Percentiles rank a stretch among this genome's conserved stretches.
Conservation (phyloP, 1,140 invertebrate genomes). For the Agraylea sexmaculata region DNA sequence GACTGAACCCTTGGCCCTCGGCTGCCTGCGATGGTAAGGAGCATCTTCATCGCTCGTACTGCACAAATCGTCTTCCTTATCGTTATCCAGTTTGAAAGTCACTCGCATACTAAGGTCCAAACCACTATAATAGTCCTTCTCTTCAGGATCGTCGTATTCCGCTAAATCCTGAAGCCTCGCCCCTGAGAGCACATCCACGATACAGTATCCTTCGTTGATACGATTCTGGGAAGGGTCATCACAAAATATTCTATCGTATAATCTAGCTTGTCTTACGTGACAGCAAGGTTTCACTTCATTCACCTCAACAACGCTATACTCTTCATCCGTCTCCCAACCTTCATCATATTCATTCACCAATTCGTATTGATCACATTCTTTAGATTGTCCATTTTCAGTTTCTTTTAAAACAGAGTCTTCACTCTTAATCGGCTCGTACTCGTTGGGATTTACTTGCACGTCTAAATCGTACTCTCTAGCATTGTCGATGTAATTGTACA, state of each 20-base stretch:
- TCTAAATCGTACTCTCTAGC: too few relatives aligned
- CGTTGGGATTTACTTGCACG: too few relatives aligned
- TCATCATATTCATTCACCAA: too few relatives aligned
- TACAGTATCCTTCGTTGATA: slow-evolving; percentile 8
- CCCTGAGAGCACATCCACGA: slow-evolving; percentile 9
- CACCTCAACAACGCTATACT: background rate
- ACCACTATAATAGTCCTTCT: background rate
- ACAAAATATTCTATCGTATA: slow-evolving; percentile 19
- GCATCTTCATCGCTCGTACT: slow-evolving; percentile 18
- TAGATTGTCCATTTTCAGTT: too few relatives aligned
- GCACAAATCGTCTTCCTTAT: slow-evolving; percentile 6
- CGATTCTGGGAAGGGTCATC: slow-evolving; percentile 11
- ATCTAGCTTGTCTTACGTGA: slow-evolving; percentile 5
- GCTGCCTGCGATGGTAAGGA: slow-evolving; percentile 18
- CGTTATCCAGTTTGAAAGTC: slow-evolving; percentile 18
- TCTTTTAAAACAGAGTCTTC: too few relatives aligned
- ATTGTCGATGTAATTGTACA: too few relatives aligned
- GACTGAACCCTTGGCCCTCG: slow-evolving; percentile 5
- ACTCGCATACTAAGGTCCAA: slow-evolving; percentile 17
- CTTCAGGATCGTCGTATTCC: background rate
- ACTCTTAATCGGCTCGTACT: background rate
- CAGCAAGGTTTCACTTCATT: background rate
- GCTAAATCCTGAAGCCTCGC: slow-evolving; percentile 12
- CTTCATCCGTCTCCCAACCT: too few relatives aligned
- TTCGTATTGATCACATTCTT: too few relatives aligned